These are phyloP conservation scores for Platalea minor DNA, from an alignment of 2,797 vertebrate genomes.

Conservation along the genomic window DNA sequence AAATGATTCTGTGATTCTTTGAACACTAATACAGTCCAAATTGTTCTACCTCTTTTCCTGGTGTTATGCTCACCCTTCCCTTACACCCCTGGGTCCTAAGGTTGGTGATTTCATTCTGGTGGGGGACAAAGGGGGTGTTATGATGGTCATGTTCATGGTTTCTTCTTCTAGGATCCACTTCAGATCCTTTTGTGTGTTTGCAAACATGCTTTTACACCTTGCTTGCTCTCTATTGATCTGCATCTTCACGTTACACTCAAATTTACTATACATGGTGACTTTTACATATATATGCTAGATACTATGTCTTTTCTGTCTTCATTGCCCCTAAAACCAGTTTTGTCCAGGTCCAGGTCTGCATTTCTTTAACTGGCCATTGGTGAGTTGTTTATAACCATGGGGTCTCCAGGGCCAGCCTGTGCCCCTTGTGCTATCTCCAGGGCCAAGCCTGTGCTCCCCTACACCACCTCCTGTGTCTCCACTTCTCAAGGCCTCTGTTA, in stretches of 20 bases:
- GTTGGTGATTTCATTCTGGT: background rate
- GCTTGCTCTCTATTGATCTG: background rate
- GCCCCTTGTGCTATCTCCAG: fast-evolving
- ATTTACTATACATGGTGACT: background rate
- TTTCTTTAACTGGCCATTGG: background rate
- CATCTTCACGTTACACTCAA: background rate
- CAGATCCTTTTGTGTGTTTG: background rate
- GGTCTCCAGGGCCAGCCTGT: background rate
- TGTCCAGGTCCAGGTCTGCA: background rate
- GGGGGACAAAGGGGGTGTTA: background rate
- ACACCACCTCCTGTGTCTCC: background rate
- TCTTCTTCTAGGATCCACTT: background rate
- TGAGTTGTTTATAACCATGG: background rate
- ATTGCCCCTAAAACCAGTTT: background rate
- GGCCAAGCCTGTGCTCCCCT: fast-evolving
- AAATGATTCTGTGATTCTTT: no score
- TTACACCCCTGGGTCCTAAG: background rate
- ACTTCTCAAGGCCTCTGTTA: background rate
- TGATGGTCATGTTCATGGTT: background rate
- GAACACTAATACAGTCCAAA: background rate
- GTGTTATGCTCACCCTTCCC: background rate
- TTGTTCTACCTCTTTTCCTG: background rate
- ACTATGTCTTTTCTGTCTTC: background rate
- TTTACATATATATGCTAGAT: background rate
- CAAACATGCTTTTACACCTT: background rate